Evolutionary conservation across 2,888 invertebrate genomes (phyloP).

Genomic region (Drosophila sordidapex): DNA sequence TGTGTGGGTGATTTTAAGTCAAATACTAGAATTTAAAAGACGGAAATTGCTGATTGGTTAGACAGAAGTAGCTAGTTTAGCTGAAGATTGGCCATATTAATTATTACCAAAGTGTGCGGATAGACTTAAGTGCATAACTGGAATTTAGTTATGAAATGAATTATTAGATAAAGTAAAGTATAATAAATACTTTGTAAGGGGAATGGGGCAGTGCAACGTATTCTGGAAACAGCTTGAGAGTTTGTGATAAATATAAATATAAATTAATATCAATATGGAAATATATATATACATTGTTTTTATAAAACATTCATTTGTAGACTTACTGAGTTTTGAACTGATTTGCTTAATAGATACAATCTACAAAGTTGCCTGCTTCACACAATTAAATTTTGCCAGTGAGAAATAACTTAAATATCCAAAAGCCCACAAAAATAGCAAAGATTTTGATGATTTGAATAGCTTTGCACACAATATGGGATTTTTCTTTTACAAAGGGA

Average conservation of each 20-base stretch:
- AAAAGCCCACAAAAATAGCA: neutral
- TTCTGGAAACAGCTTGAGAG: neutral
- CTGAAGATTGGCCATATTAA: accelerated
- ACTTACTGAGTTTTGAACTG: neutral
- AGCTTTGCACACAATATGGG: neutral
- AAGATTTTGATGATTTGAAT: neutral
- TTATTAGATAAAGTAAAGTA: neutral
- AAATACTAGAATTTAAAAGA: neutral
- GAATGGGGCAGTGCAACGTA: accelerated
- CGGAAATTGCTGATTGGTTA: neutral
- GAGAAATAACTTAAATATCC: neutral
- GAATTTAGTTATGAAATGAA: neutral
- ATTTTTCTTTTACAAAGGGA: neutral
- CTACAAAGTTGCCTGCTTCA: neutral
- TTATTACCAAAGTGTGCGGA: neutral
- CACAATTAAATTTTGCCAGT: neutral
- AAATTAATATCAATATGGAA: neutral
- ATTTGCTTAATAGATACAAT: neutral
- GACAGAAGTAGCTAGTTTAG: neutral
- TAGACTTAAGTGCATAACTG: neutral
- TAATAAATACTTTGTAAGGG: neutral
- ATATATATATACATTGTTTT: no score
- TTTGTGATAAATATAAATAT: neutral
- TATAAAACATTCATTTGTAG: neutral
- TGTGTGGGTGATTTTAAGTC: neutral